Evolutionary conservation across 2,888 invertebrate genomes (phyloP).

Genomic region (Aspidiotus destructor): DNA sequence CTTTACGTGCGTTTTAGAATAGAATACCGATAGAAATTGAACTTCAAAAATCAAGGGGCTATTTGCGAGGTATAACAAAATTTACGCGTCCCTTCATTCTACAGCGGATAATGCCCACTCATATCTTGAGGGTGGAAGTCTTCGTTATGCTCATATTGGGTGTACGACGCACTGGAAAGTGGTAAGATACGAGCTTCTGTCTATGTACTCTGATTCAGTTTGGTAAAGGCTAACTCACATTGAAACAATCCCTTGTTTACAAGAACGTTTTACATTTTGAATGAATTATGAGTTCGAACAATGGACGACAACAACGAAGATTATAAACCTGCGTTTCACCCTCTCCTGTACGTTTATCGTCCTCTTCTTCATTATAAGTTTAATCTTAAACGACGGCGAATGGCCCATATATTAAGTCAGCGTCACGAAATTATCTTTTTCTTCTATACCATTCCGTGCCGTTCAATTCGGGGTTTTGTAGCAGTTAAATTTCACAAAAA

Average conservation of each 20-base stretch:
- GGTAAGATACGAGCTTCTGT: constrained; percentile 29
- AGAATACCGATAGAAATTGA: too few relatives aligned
- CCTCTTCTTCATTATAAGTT: constrained; percentile 31
- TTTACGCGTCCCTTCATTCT: too few relatives aligned
- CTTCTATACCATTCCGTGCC: constrained; percentile 30
- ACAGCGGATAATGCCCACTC: constrained; percentile 24
- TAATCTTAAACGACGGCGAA: constrained; percentile 33
- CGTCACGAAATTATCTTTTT: constrained; percentile 33
- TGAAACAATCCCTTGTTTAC: constrained; percentile 32
- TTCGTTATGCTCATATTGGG: constrained; percentile 17
- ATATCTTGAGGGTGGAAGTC: constrained; percentile 16
- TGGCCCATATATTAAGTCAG: constrained; percentile 32
- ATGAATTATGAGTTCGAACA: constrained; percentile 32
- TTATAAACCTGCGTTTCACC: constrained; percentile 29
- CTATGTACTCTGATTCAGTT: constrained; percentile 28
- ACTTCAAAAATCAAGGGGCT: too few relatives aligned
- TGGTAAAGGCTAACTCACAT: constrained; percentile 19
- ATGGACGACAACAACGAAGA: constrained; percentile 32
- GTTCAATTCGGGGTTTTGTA: constrained; percentile 8
- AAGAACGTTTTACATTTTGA: constrained; percentile 32
- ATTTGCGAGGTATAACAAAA: too few relatives aligned
- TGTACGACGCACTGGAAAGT: constrained; percentile 7
- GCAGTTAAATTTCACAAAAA: constrained; percentile 31
- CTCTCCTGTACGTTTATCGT: constrained; percentile 26
- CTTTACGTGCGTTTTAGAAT: too few relatives aligned